Evolutionary conservation across 2,797 vertebrate genomes (phyloP).

Genomic region (Acrocephalus scirpaceus): DNA sequence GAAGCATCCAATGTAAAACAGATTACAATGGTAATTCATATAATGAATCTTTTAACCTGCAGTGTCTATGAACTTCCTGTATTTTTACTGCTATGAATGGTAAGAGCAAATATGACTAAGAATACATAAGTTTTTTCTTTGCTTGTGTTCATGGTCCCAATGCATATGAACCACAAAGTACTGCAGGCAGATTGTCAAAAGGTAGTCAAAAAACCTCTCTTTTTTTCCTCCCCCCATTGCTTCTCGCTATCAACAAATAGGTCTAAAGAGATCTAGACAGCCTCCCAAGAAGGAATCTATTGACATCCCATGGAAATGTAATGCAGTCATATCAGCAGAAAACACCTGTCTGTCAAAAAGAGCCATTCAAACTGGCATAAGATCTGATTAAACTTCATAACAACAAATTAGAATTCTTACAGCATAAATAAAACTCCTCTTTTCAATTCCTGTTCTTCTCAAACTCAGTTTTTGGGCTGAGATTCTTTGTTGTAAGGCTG

Average conservation of each 20-base stretch:
- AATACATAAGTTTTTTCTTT: neutral
- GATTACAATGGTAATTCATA: neutral
- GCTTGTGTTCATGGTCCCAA: neutral
- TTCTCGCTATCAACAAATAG: neutral
- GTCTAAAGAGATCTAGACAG: neutral
- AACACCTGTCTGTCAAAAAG: neutral
- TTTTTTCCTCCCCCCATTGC: neutral
- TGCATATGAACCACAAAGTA: neutral
- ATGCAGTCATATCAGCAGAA: neutral
- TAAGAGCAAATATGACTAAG: neutral
- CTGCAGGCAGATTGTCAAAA: neutral
- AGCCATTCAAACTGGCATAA: neutral
- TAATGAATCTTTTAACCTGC: neutral
- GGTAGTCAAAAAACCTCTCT: neutral
- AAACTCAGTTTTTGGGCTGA: neutral
- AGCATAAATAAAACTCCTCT: neutral
- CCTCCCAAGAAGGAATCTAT: neutral
- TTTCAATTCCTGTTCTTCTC: neutral
- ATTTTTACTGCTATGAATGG: neutral
- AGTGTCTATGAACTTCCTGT: neutral
- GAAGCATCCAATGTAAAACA: neutral
- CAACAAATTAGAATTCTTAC: neutral
- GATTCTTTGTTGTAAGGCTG: neutral
- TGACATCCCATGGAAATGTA: neutral
- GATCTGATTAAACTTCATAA: neutral